Base-by-base conservation (phyloP, 2,888 invertebrate genomes). In the Ptychoptera contaminata region DNA sequence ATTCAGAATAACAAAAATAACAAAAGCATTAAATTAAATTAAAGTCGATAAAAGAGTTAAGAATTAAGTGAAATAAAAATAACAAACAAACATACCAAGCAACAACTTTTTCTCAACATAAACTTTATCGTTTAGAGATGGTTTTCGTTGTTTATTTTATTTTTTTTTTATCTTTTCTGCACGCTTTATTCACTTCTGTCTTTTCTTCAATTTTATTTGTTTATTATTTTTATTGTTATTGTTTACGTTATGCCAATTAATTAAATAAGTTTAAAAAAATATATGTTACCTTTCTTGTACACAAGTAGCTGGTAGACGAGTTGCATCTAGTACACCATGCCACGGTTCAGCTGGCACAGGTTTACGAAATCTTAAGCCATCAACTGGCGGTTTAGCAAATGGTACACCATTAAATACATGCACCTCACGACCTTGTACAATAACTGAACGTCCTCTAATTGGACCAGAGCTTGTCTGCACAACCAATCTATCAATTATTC, bases 371-470 rank as follows among this genome's bases (percentile, higher is more conserved):
- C 92, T 72, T 48, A 91, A 70, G 45, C 82, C 81, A 11, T 87
- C 90, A 38, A 91, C 65, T 2, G 92, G 91, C 2, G 91, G 84
- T 61, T 88, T 86, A 8, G 91, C 92, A 60, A 87, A 92, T 12
- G 92, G 92, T 50, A 92, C 84, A 4, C 91, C 91, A 43, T 82
- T 81, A 58, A 85, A 92, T 43, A 84, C 81, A 61, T 88, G 87
- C 30, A 91, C 83, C 63, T 92, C 81, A 44, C 86, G 76, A 43
- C 87, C 80, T 65, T 88, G 71, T 53, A 90, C 82, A 49, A 80
- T 79, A 58, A 82, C 81, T 14, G 83, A 77, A 55, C 79, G 77
- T 16, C 90, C 90, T 50, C 84, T 78, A 45, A 90, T 77, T 48
- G 81, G 72, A 1, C 90, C 90, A 55, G 79, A 82, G 52, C 78